Percentiles rank a stretch among this genome's conserved stretches.
Evolutionary conservation across 1,140 invertebrate genomes (phyloP).

Genomic region (Saxidomus purpurata): DNA sequence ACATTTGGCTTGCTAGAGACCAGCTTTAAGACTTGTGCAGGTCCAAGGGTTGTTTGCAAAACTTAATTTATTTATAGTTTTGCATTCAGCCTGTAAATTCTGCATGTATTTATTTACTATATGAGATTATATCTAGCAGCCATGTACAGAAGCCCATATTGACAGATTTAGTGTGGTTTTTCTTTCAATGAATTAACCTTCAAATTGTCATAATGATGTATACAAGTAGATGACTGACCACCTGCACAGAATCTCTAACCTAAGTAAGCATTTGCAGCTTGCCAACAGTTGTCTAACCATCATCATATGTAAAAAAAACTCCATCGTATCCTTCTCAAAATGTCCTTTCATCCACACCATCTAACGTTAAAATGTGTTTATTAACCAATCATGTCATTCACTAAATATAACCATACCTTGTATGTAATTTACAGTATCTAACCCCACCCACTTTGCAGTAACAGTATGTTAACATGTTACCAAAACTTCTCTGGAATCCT

Average conservation of each 20-base stretch:
- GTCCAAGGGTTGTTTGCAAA: not conserved
- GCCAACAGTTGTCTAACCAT: not conserved
- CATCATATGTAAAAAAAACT: too few relatives aligned
- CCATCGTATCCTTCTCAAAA: too few relatives aligned
- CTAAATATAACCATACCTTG: too few relatives aligned
- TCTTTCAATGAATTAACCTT: slow-evolving; percentile 6
- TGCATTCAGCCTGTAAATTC: not conserved
- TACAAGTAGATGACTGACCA: not conserved
- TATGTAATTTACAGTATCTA: too few relatives aligned
- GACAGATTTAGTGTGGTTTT: not conserved
- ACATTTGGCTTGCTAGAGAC: not conserved
- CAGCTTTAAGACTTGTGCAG: not conserved
- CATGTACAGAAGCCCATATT: not conserved
- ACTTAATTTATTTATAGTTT: not conserved
- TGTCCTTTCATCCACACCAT: not conserved
- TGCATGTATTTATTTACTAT: not conserved
- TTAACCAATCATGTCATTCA: not conserved
- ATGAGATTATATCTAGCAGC: slow-evolving; percentile 14
- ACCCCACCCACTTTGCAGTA: too few relatives aligned
- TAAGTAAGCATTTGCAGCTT: slow-evolving; percentile 14
- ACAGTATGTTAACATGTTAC: too few relatives aligned
- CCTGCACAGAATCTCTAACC: not conserved
- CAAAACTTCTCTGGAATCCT: too few relatives aligned
- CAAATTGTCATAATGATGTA: not conserved
- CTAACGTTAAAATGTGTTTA: too few relatives aligned